Evolutionary conservation across 1,140 invertebrate genomes (phyloP).

Genomic region (Melipona quadrifasciata): DNA sequence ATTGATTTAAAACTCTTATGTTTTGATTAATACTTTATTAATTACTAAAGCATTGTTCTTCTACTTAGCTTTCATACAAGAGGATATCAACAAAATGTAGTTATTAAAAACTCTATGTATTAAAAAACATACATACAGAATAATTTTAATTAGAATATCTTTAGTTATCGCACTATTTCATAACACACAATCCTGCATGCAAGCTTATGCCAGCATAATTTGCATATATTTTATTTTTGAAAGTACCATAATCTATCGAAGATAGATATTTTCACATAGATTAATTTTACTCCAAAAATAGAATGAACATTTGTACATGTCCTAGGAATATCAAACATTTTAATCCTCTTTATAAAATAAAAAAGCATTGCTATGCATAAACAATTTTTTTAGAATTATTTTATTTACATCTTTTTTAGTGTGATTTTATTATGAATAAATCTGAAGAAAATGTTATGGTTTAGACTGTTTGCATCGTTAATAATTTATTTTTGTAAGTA

Average conservation of each 20-base stretch:
- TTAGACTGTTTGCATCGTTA: neutral
- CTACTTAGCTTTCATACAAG: constrained; percentile 11
- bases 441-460: neutral
- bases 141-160: neutral
- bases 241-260: neutral
- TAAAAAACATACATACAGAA: constrained; percentile 5
- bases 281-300: constrained; percentile 11
- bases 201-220: constrained; percentile 16
- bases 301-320: constrained; percentile 23
- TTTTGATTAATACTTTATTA: constrained; percentile 22
- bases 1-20: neutral
- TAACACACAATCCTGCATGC: neutral
- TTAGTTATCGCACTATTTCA: neutral
- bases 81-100: constrained; percentile 21
- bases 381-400: constrained; percentile 11
- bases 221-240: neutral
- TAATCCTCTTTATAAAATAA: constrained; percentile 14
- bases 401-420: neutral
- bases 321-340: constrained; percentile 10
- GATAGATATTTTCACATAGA: neutral
- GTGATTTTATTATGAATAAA: neutral
- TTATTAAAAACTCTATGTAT: constrained; percentile 27
- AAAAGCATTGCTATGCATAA: neutral
- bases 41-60: neutral
- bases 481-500: constrained; percentile 16